Conservation (phyloP, 2,113 vertebrate species). For the Ceyx melanurus region DNA sequence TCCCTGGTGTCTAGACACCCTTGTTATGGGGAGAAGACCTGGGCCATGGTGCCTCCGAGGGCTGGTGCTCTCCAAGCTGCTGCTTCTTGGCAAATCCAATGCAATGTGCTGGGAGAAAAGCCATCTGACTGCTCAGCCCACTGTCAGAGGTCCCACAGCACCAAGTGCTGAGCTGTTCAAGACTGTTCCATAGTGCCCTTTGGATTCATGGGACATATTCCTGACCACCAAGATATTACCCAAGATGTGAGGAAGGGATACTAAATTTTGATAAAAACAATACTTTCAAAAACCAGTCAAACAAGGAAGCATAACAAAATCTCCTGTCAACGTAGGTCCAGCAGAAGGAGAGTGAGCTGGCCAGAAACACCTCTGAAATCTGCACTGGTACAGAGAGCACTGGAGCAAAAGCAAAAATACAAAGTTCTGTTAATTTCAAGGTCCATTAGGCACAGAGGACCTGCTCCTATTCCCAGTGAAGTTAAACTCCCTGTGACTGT, state of each 20-base stretch:
- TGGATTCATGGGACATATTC: background rate
- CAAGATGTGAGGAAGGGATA: background rate
- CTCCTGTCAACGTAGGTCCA: background rate
- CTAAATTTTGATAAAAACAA: background rate
- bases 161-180: background rate
- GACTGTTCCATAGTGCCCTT: background rate
- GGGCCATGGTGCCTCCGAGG: background rate
- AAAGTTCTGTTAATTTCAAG: constrained; percentile 54
- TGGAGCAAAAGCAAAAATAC: constrained; percentile 41
- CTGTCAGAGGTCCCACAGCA: background rate
- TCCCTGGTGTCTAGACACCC: background rate
- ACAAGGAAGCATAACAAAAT: background rate
- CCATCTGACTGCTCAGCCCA: background rate
- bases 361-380: background rate
- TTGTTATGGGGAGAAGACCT: background rate
- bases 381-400: background rate
- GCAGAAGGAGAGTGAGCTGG: background rate
- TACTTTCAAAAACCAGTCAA: background rate
- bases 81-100: background rate
- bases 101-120: background rate
- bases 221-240: background rate
- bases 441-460: constrained; percentile 29
- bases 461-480: background rate
- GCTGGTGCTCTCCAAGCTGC: background rate
- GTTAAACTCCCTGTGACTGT: background rate